Evolutionary conservation across 2,888 invertebrate genomes (phyloP).

Genomic region (Dolichomitus sp.): DNA sequence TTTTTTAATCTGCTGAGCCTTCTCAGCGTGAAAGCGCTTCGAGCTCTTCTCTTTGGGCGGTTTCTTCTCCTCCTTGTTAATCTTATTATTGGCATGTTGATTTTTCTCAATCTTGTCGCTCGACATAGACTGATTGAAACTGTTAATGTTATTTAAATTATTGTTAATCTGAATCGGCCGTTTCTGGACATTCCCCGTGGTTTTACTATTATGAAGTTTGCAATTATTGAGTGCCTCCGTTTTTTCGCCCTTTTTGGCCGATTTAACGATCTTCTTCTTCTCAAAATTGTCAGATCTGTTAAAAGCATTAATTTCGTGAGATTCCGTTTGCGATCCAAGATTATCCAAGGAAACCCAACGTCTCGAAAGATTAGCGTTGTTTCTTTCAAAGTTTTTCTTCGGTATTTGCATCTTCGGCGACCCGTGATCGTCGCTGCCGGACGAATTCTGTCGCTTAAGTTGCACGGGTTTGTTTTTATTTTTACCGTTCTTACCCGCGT

Average conservation of each 20-base stretch:
- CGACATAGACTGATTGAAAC: constrained; percentile 78
- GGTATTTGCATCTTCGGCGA: constrained; percentile 82
- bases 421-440: constrained; percentile 87
- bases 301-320: constrained; percentile 78
- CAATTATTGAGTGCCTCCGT: constrained; percentile 84
- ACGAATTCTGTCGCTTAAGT: constrained; percentile 87
- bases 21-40: constrained; percentile 86
- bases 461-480: constrained; percentile 85
- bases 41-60: constrained; percentile 84
- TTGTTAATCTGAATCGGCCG: constrained; percentile 81
- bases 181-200: constrained; percentile 76
- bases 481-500: constrained; percentile 84
- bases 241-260: constrained; percentile 79
- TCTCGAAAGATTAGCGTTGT: constrained; percentile 85
- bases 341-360: constrained; percentile 86
- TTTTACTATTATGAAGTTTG: constrained; percentile 84
- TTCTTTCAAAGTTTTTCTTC: constrained; percentile 83
- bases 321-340: constrained; percentile 79
- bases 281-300: constrained; percentile 82
- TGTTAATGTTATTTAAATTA: constrained; percentile 80
- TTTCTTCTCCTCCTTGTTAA: constrained; percentile 87
- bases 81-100: constrained; percentile 87
- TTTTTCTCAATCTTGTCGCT: constrained; percentile 82
- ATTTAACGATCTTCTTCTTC: constrained; percentile 79
- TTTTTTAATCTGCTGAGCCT: constrained; percentile 86